Evolutionary conservation across 30 jellyfish, hydroid and myxozoan genomes (phyloP).

Genomic region (Sanderia malayensis): DNA sequence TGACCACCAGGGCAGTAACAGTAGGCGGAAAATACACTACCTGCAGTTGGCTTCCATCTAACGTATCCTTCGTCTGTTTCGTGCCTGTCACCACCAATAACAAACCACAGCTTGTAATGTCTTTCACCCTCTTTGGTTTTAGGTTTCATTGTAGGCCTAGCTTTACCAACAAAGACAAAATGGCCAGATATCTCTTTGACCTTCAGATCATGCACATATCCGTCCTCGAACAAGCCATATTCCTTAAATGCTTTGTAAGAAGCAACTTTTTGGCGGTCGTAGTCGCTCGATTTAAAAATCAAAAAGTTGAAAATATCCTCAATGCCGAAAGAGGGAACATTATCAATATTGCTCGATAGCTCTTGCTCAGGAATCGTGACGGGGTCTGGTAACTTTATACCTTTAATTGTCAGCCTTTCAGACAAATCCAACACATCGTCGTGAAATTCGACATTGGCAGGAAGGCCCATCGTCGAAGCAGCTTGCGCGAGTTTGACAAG

Average conservation of each 20-base stretch:
- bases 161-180: conserved; percentile 15
- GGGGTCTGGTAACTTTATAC: conserved; percentile 29
- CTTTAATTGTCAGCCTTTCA: conserved; percentile 44
- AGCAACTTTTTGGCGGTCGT: conserved; percentile 37
- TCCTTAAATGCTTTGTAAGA: conserved; percentile 36
- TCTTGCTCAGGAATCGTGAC: conserved; percentile 33
- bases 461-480: conserved; percentile 44
- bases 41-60: conserved; percentile 43
- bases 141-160: conserved; percentile 13
- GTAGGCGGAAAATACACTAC: too few relatives aligned
- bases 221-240: conserved; percentile 19
- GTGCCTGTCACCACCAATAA: conserved; percentile 24
- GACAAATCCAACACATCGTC: conserved; percentile 42
- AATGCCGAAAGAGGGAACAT: conserved; percentile 23
- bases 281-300: conserved; percentile 31
- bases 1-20: too few relatives aligned
- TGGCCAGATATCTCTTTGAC: conserved; percentile 27
- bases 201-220: conserved; percentile 27
- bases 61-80: not conserved
- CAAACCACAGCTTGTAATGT: conserved; percentile 18
- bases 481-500: conserved; percentile 42
- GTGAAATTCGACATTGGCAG: conserved; percentile 35
- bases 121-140: conserved; percentile 12
- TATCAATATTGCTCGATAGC: conserved; percentile 25
- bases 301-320: conserved; percentile 39